phyloP scores from a whole-genome alignment of 92 coral and sea anemone species.

The Umimayanthus kanabou region DNA sequence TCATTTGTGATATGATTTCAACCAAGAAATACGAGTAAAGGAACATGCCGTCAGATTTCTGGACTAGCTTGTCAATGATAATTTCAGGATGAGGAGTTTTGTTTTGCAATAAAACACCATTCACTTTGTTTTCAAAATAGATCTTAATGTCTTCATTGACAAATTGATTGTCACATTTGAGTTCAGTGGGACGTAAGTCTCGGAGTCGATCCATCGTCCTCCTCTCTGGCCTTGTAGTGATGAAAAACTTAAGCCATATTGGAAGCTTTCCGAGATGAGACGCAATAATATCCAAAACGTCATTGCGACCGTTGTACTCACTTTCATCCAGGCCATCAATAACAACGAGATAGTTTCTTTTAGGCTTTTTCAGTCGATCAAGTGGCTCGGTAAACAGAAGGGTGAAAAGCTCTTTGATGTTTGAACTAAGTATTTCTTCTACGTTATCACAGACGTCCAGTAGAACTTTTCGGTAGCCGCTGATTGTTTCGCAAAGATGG shows the following conservation, averaged over 20 bases:
- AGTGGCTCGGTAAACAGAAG: constrained; percentile 31
- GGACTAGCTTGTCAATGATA: too few relatives aligned
- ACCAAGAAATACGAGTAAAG: too few relatives aligned
- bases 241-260: constrained; percentile 19
- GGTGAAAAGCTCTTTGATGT: constrained; percentile 18
- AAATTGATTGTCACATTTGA: too few relatives aligned
- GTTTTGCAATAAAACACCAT: too few relatives aligned
- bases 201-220: too few relatives aligned
- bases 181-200: too few relatives aligned
- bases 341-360: constrained; percentile 3
- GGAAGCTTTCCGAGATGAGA: constrained; percentile 15
- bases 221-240: constrained; percentile 16
- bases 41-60: too few relatives aligned
- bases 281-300: constrained; percentile 27
- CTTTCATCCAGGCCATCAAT: constrained; percentile 36
- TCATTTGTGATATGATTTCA: too few relatives aligned
- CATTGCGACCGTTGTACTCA: constrained; percentile 13
- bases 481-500: constrained; percentile 10
- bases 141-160: too few relatives aligned
- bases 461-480: not conserved
- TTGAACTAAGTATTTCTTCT: not conserved
- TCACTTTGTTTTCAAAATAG: too few relatives aligned
- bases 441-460: constrained; percentile 1
- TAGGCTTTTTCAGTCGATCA: not conserved
- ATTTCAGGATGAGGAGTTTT: too few relatives aligned